Conservation (phyloP, 1,140 invertebrate genomes). For the Leptinotarsa undecemlineata region DNA sequence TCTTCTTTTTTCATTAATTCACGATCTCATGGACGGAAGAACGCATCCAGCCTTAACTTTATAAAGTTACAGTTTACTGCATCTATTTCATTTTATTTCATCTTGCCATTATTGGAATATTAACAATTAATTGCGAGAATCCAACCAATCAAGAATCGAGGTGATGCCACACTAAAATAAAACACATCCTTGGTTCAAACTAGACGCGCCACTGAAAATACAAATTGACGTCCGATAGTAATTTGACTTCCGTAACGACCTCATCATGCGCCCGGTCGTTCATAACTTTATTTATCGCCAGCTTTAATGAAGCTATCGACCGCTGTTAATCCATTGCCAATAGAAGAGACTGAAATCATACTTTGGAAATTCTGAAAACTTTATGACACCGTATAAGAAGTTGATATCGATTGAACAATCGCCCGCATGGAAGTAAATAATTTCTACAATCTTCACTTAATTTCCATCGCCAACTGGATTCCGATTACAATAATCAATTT, state of each 20-base stretch:
- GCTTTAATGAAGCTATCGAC: slow-evolving; percentile 29
- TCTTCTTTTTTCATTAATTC: too few species aligned
- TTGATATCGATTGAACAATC: too few species aligned
- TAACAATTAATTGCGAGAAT: not conserved
- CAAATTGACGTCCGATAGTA: slow-evolving; percentile 17
- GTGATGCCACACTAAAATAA: not conserved
- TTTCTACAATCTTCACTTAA: too few species aligned
- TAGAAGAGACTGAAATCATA: slow-evolving; percentile 19
- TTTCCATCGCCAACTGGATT: too few species aligned
- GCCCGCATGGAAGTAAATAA: too few species aligned
- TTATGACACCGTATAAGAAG: too few species aligned
- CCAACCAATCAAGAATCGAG: not conserved
- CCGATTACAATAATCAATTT: too few species aligned
- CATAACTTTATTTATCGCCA: slow-evolving; percentile 26
- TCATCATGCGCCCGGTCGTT: slow-evolving; percentile 19
- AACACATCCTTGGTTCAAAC: not conserved
- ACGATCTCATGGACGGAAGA: too few species aligned
- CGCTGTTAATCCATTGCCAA: slow-evolving; percentile 10
- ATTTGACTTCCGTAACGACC: slow-evolving; percentile 8
- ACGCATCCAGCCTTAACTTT: too few species aligned
- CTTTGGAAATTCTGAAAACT: not conserved
- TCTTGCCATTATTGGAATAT: too few species aligned
- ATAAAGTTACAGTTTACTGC: too few species aligned
- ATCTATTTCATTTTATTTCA: too few species aligned
- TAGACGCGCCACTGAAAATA: slow-evolving; percentile 12